Evolutionary conservation across 2,797 vertebrate species (phyloP), one percentile per base, ranked within the genome.

Genomic region (Pantherophis alleghaniensis): DNA sequence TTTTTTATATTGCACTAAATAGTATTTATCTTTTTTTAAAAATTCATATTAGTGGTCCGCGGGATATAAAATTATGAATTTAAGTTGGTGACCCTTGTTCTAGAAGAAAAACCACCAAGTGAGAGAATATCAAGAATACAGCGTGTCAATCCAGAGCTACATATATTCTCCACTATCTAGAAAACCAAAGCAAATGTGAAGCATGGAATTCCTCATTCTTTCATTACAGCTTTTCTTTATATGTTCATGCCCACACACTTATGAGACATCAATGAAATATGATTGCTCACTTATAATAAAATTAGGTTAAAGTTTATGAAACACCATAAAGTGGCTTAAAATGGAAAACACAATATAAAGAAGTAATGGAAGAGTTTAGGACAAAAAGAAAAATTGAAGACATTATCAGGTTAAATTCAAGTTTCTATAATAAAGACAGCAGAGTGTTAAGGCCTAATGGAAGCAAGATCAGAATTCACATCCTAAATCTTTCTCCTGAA

Each of bases 401-500:
- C 66, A 74, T 51, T 42, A 51, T 42, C 9, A 24, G 13, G 74
- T 61, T 26, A 69, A 92, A 94, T 74, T 69, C 13, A 86, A n/a
- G 74, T 66, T 69, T 28, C 74, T 61, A 74, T 51, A 69, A 16
- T 59, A 61, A 69, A 94, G 53, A 4, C 37, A 22, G 74, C 9
- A 24, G 37, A 83, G 74, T 12, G 10, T 24, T 83, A 47, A 24
- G 74, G 53, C 26, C 88, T 53, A 37, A 28, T 90, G 86, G 32
- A 90, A 87, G 59, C 32, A 69, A 89, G 56, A 88, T 91, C 86
- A 91, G 66, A 91, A 93, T 63, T 90, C 20, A 0, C 24, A 69
- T 63, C 88, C 88, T 74, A 90, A 92, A 83, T 60, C 42, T 74
- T 92, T 92, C 79, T 53, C 22, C 42, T 24, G 16, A 56, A 74